A percentile compares a stretch with the other conserved stretches of the same genome.
Evolutionary conservation across 2,888 invertebrate species (phyloP).

Genomic region (Lamellibrachia satsuma): DNA sequence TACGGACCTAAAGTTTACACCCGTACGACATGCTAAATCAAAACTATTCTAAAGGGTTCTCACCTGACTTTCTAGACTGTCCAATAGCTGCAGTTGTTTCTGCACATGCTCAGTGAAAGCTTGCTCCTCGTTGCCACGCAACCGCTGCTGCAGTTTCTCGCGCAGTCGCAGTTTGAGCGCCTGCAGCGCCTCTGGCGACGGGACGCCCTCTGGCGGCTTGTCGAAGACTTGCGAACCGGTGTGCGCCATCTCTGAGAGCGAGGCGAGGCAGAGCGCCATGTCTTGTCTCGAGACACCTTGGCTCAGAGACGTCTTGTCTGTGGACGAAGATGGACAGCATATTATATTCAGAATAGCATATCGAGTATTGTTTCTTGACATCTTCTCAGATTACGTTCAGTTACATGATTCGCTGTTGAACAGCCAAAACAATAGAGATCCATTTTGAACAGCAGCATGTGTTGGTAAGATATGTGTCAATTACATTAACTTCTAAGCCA

Average conservation of each 20-base stretch:
- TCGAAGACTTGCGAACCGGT: slow-evolving; percentile 30
- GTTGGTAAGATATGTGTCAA: too few relatives aligned
- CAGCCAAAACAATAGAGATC: too few relatives aligned
- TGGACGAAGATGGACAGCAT: background rate
- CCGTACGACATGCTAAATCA: background rate
- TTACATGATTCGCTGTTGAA: too few relatives aligned
- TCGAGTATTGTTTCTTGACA: too few relatives aligned
- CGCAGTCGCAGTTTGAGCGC: slow-evolving; percentile 20
- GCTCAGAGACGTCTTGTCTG: background rate
- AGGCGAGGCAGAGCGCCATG: slow-evolving; percentile 31
- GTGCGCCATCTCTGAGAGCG: slow-evolving; percentile 33
- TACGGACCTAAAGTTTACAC: background rate
- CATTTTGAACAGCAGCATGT: too few relatives aligned
- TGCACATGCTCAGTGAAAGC: slow-evolving; percentile 26
- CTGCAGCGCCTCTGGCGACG: slow-evolving; percentile 5
- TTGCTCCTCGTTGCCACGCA: slow-evolving; percentile 22
- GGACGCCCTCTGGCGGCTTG: slow-evolving; percentile 18
- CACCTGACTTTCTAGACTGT: slow-evolving; percentile 28
- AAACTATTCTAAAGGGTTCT: background rate
- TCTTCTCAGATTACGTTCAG: too few relatives aligned
- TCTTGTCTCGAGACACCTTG: slow-evolving; percentile 29
- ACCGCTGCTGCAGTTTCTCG: slow-evolving; percentile 19
- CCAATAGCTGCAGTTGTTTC: slow-evolving; percentile 32
- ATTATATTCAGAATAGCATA: background rate
- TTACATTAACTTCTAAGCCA: too few relatives aligned